Evolutionary conservation across 2,113 vertebrate genomes (phyloP).

Genomic region (Limnothrissa miodon): DNA sequence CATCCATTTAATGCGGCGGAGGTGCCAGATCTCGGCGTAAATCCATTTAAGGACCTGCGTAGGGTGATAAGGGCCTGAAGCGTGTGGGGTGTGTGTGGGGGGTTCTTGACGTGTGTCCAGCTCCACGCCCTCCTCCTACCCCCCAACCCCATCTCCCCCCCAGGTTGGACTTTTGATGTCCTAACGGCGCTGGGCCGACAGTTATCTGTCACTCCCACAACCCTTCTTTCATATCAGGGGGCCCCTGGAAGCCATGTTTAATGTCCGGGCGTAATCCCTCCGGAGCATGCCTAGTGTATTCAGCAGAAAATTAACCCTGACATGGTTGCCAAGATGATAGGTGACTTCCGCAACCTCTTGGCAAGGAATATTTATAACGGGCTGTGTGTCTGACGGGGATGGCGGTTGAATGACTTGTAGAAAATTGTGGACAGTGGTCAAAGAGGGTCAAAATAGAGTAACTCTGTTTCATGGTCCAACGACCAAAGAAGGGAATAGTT

Average conservation of each 20-base stretch:
- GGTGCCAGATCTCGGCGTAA: conserved; percentile 40
- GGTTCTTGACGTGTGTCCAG: conserved; percentile 39
- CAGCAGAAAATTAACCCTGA: conserved; percentile 71
- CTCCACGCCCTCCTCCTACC: conserved; percentile 17
- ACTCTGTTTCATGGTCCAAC: conserved; percentile 47
- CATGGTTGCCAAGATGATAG: conserved; percentile 53
- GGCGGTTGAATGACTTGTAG: conserved; percentile 70
- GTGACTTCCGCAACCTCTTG: conserved; percentile 62
- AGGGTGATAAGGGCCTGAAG: conserved; percentile 46
- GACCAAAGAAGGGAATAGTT: not conserved
- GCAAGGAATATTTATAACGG: conserved; percentile 62
- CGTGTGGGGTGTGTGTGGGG: not conserved
- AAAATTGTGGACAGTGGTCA: conserved; percentile 56
- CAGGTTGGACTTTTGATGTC: conserved; percentile 34
- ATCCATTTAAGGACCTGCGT: conserved; percentile 49
- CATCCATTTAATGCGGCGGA: conserved; percentile 35
- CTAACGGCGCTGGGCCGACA: conserved; percentile 35
- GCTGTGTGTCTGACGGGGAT: conserved; percentile 55
- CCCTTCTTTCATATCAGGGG: conserved; percentile 36
- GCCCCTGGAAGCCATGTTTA: conserved; percentile 35
- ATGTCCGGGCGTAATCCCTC: conserved; percentile 63
- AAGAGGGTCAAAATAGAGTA: conserved; percentile 73
- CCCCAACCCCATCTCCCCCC: not conserved
- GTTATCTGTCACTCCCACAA: conserved; percentile 52
- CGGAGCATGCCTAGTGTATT: conserved; percentile 72